Conservation (phyloP, 2,888 invertebrate genomes). For the Steromphala cineraria region DNA sequence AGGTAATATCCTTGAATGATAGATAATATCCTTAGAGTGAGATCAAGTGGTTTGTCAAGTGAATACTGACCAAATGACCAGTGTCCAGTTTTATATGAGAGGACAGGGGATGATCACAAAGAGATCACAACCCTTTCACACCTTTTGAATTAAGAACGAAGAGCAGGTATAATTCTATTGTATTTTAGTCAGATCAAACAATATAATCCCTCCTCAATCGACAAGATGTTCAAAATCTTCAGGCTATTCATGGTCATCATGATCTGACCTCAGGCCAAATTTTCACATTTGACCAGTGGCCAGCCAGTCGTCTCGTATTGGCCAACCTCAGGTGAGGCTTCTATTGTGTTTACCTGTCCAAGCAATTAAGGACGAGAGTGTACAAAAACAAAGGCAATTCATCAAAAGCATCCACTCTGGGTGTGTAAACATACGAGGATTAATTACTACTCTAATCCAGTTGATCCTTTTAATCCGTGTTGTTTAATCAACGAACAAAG, state of each 20-base stretch:
- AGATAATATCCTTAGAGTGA: background rate
- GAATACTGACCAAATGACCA: background rate
- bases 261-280: background rate
- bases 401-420: background rate
- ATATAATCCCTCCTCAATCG: background rate
- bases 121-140: background rate
- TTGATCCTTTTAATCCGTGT: background rate
- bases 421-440: background rate
- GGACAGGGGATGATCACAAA: background rate
- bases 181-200: slow-evolving; percentile 1
- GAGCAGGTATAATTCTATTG: background rate
- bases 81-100: background rate
- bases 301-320: background rate
- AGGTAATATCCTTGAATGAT: no score
- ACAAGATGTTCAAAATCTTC: background rate
- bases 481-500: background rate
- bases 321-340: background rate
- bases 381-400: background rate
- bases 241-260: background rate
- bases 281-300: background rate
- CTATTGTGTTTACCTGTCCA: background rate
- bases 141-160: background rate
- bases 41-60: background rate
- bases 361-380: background rate
- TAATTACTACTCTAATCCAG: background rate